Evolutionary conservation across 1,140 invertebrate species (phyloP).

Genomic region (Drosophila sp.): DNA sequence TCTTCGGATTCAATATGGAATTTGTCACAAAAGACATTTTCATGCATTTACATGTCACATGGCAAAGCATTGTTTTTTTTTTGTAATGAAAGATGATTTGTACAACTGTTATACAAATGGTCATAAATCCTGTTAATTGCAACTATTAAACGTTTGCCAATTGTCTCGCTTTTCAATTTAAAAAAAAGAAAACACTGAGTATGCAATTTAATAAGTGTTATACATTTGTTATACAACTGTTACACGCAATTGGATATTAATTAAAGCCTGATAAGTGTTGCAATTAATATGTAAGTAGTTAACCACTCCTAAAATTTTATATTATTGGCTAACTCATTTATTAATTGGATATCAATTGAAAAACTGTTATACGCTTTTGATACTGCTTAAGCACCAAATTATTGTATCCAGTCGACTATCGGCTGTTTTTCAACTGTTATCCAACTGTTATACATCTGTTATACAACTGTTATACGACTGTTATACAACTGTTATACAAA

Average conservation of each 20-base stretch:
- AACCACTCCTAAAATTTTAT: no score
- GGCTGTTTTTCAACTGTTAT: slow-evolving; percentile 26
- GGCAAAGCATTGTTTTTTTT: slow-evolving; percentile 32
- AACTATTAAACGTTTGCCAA: not conserved
- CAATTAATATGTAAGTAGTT: no score
- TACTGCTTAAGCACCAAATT: no score
- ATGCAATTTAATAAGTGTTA: slow-evolving; percentile 10
- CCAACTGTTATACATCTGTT: slow-evolving; percentile 19
- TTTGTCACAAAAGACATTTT: not conserved
- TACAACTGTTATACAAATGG: slow-evolving; percentile 4
- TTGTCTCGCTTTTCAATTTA: not conserved
- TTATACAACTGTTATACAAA: not conserved
- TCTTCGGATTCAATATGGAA: slow-evolving; percentile 11
- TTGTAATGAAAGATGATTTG: not conserved
- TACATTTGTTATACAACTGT: slow-evolving; percentile 18
- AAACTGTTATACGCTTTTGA: no score
- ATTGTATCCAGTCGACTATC: no score
- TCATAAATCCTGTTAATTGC: slow-evolving; percentile 7
- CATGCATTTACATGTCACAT: slow-evolving; percentile 3
- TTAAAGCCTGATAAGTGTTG: not conserved
- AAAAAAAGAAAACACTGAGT: not conserved
- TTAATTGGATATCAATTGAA: not conserved
- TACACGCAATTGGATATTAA: not conserved
- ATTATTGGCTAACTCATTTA: no score
- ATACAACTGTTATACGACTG: slow-evolving; percentile 11